Conservation (phyloP, 2,888 invertebrate genomes). For the Siphlonurus alternatus region DNA sequence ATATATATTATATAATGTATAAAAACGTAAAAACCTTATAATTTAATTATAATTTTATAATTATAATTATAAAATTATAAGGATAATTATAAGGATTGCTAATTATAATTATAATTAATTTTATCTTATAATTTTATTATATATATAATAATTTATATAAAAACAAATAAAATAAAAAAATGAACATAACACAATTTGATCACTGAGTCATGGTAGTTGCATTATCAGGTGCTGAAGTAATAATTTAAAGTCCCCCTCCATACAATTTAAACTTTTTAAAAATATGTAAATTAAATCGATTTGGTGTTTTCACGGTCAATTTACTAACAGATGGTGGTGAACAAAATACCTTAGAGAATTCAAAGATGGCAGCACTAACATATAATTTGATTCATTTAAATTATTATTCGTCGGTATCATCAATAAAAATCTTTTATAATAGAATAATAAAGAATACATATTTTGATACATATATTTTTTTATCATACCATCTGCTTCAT, state of each 20-base stretch:
- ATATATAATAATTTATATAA: too few species aligned
- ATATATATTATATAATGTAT: too few species aligned
- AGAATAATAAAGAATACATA: neutral
- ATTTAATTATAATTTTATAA: too few species aligned
- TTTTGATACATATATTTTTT: neutral
- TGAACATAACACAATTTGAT: too few species aligned
- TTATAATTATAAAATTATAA: too few species aligned
- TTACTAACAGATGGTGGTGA: neutral
- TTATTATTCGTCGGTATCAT: neutral
- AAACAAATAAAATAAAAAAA: too few species aligned
- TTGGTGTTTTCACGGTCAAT: neutral
- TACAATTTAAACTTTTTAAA: neutral
- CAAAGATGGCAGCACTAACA: neutral
- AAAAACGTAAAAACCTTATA: too few species aligned
- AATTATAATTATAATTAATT: too few species aligned
- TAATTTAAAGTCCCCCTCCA: neutral
- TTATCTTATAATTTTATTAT: too few species aligned
- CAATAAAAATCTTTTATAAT: neutral
- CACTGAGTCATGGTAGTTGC: too few species aligned
- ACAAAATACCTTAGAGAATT: neutral
- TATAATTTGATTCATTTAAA: too few species aligned
- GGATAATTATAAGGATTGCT: too few species aligned
- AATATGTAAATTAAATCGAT: neutral
- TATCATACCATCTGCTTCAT: neutral
- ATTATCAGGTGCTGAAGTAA: neutral